Evolutionary conservation across 2,888 invertebrate genomes (phyloP).

Genomic region (Tetrapedia diversipes): DNA sequence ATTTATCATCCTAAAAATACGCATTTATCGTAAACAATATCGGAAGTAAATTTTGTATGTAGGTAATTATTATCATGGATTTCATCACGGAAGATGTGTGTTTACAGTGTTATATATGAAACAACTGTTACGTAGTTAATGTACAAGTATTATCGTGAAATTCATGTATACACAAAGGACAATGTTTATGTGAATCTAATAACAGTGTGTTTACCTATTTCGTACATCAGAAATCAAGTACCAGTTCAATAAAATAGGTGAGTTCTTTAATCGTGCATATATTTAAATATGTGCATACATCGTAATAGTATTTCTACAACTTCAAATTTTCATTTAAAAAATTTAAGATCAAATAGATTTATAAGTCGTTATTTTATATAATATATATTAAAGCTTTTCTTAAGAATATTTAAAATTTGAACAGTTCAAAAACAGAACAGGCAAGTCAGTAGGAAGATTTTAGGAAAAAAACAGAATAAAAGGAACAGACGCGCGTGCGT

Average conservation of each 20-base stretch:
- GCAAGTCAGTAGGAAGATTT: too few species aligned
- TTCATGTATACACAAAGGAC: conserved; percentile 11
- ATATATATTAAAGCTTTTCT: background rate
- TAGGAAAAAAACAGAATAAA: too few species aligned
- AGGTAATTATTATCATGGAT: conserved; percentile 18
- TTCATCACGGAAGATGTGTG: conserved; percentile 23
- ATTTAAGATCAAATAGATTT: background rate
- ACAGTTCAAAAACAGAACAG: too few species aligned
- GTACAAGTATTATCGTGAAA: conserved; percentile 5
- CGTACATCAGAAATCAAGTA: conserved; percentile 21
- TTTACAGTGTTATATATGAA: conserved; percentile 24
- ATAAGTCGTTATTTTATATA: background rate
- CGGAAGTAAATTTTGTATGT: conserved; percentile 11
- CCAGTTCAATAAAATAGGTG: conserved; percentile 36
- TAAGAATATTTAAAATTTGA: too few species aligned
- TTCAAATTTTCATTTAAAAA: background rate
- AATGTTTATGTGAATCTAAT: conserved; percentile 44
- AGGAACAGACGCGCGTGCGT: too few species aligned
- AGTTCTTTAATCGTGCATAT: conserved; percentile 23
- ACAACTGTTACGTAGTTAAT: conserved; percentile 23
- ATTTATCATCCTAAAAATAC: background rate
- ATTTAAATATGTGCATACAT: background rate
- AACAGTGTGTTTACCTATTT: conserved; percentile 37
- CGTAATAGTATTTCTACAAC: background rate
- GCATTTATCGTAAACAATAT: background rate